A percentile compares a stretch with the other conserved stretches of the same genome.
Conservation (phyloP, 2,888 invertebrate genomes). For the Tenthredo mesomela region DNA sequence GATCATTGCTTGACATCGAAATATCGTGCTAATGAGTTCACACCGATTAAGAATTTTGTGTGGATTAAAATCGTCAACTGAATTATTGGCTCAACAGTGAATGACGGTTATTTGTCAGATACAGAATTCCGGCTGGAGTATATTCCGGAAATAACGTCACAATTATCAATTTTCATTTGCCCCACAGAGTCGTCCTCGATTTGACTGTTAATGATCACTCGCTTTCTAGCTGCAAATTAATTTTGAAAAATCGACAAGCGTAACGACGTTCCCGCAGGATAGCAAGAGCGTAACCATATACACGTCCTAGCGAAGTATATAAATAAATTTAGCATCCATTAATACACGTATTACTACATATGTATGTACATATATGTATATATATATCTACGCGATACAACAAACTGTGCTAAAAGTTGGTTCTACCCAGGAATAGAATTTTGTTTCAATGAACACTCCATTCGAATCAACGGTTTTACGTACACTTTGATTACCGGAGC, state of each 20-base stretch:
- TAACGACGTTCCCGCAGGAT: neutral
- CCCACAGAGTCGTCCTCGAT: neutral
- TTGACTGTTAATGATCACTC: constrained; percentile 10
- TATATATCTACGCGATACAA: neutral
- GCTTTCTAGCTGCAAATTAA: constrained; percentile 27
- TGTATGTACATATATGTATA: neutral
- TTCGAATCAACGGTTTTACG: constrained; percentile 4
- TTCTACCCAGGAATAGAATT: neutral
- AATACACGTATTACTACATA: neutral
- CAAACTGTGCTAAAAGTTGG: neutral
- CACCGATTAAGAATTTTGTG: neutral
- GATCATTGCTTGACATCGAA: neutral
- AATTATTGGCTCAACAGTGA: neutral
- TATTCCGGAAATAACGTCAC: neutral
- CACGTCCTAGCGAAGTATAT: neutral
- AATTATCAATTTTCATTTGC: constrained; percentile 18
- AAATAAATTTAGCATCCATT: neutral
- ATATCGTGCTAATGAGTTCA: neutral
- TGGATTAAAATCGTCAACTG: neutral
- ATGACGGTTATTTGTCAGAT: neutral
- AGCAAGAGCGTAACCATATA: neutral
- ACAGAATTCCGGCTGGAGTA: neutral
- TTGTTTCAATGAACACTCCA: neutral
- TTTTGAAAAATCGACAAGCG: constrained; percentile 20
- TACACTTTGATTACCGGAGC: constrained; percentile 9